Conservation (phyloP, 92 coral and sea anemone species). For the Zoanthus gigantus region DNA sequence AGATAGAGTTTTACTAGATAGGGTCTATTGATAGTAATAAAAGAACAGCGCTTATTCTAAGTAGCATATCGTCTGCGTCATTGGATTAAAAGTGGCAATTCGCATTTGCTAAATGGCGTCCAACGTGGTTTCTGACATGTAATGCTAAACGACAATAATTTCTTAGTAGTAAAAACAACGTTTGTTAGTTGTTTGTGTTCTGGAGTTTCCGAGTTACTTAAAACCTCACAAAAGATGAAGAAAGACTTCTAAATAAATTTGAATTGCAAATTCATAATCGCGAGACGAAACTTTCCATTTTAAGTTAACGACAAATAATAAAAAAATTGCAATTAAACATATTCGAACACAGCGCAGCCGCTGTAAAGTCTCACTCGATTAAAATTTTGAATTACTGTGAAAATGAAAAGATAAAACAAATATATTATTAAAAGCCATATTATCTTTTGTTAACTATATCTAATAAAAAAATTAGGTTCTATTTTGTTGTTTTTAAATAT, state of each 20-base stretch:
- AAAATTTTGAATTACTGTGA: too few relatives aligned
- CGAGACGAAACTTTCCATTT: too few relatives aligned
- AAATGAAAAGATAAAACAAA: too few relatives aligned
- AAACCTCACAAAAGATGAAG: not conserved
- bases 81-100: not conserved
- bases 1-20: not conserved
- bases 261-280: conserved; percentile 32
- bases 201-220: not conserved
- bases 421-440: not conserved
- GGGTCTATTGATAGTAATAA: not conserved
- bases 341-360: too few relatives aligned
- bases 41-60: conserved; percentile 19
- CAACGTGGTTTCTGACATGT: not conserved
- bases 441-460: too few relatives aligned
- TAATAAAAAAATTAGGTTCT: too few relatives aligned
- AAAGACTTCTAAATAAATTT: not conserved
- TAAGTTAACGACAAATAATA: too few relatives aligned
- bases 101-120: not conserved
- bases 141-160: not conserved
- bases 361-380: too few relatives aligned
- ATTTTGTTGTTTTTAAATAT: too few relatives aligned
- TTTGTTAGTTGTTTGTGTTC: conserved; percentile 6
- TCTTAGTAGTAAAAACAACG: not conserved
- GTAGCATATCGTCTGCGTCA: not conserved
- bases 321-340: too few relatives aligned